Percentiles rank a stretch among this genome's conserved stretches.
These are phyloP conservation scores for Semaprochilodus insignis DNA, from an alignment of 2,797 vertebrate species.

Conservation along the genomic window DNA sequence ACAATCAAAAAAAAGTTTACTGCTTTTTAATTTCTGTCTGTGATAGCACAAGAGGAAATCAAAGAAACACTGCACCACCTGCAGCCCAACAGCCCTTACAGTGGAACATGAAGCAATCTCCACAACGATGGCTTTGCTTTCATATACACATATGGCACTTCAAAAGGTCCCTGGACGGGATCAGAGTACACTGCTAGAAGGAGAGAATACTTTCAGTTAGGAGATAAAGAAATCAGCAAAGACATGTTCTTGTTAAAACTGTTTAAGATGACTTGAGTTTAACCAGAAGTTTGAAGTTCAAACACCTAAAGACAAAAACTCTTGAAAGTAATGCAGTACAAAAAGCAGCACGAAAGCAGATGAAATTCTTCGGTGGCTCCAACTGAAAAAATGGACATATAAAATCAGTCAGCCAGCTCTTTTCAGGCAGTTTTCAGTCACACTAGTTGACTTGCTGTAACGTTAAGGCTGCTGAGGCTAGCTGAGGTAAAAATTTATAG, in stretches of 20 bases:
- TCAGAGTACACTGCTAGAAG: slow-evolving; percentile 53
- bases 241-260: not conserved
- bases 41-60: slow-evolving; percentile 53
- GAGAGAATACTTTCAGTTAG: not conserved
- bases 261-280: too few relatives aligned
- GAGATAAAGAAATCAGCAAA: not conserved
- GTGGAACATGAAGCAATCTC: slow-evolving; percentile 62
- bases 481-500: not conserved
- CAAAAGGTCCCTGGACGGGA: slow-evolving; percentile 60
- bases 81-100: slow-evolving; percentile 57
- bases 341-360: too few relatives aligned
- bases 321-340: too few relatives aligned
- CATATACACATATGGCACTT: slow-evolving; percentile 68
- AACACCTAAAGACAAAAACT: too few relatives aligned
- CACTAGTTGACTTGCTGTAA: too few relatives aligned
- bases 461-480: not conserved
- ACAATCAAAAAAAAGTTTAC: slow-evolving; percentile 25
- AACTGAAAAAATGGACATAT: too few relatives aligned
- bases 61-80: slow-evolving; percentile 63
- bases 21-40: slow-evolving; percentile 1
- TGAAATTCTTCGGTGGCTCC: too few relatives aligned
- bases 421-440: too few relatives aligned
- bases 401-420: too few relatives aligned
- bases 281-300: not conserved
- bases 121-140: slow-evolving; percentile 68